Evolutionary conservation across 2,113 vertebrate genomes (phyloP), one percentile per base, ranked within the genome.

Genomic region (Strigops habroptila): DNA sequence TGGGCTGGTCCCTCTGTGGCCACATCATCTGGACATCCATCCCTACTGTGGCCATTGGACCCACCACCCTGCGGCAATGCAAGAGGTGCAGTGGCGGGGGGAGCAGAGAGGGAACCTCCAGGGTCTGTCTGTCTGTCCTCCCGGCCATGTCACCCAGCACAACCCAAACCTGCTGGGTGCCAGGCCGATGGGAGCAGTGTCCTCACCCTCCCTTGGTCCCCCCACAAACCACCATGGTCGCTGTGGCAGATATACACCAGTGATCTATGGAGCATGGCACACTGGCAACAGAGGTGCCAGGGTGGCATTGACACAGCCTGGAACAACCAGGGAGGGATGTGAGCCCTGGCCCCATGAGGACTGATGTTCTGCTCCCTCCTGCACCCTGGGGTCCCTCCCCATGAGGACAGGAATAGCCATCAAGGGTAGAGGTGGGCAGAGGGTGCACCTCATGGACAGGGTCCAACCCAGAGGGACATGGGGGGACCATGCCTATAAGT

Each of bases 1-100:
- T 13, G 53, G 44, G 22, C 28, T 1, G 0, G 14, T 44, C 28
- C 51, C 39, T 68, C 75, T 0, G 0, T 0, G 0, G 37, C 48
- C 62, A 21, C 30, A 31, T n/a, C 0, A 0, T 53, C 71, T 1
- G 7, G 14, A 41, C 1, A 0, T 5, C 22, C 1, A 1, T 25
- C 44, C 21, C 41, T 16, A 1, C 10, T 0, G 0, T 2, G 33
- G 49, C 69, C 30, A 43, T 4, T 0, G 0, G 59, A 14, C 10
- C 7, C 22, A 18, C 9, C 1, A 1, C 33, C 35, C 51, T 4
- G 21, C 0, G 67, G 70, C 41, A 65, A 71, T 67, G 30, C 27
- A 52, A n/a, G 37, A 30, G 35, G 51, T 7, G 33, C 5, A 1
- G 41, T 5, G 24, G 3, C 23, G 3, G 10, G 37, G 3, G 14